Evolutionary conservation across 2,888 invertebrate genomes (phyloP).

Genomic region (Torymus tubicola): DNA sequence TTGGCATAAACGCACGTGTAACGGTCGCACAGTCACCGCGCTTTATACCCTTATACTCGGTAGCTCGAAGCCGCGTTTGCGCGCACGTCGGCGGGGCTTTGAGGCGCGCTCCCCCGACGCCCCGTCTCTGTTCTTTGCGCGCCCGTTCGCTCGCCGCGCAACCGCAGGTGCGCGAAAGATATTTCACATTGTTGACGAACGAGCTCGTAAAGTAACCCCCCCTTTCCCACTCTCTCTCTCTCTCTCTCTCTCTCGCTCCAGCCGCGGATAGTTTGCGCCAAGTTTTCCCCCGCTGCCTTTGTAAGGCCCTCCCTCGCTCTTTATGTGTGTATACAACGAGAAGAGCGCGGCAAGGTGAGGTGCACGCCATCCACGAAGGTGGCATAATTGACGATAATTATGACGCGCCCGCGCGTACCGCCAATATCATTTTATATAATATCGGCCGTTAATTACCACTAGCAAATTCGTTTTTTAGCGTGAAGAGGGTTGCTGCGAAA

Average conservation of each 20-base stretch:
- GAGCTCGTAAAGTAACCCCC: conserved; percentile 28
- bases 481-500: background rate
- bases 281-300: background rate
- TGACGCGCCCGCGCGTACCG: background rate
- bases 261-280: conserved; percentile 23
- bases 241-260: no score
- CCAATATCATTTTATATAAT: background rate
- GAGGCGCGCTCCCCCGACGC: background rate
- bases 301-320: background rate
- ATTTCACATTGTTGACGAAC: conserved; percentile 51
- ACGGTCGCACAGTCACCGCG: no score
- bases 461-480: background rate
- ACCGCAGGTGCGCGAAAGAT: conserved; percentile 25
- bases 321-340: background rate
- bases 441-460: background rate
- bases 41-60: no score
- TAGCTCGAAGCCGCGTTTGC: no score
- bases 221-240: no score
- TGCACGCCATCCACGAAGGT: background rate
- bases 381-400: conserved; percentile 18
- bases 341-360: no score
- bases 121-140: conserved; percentile 12
- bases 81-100: background rate
- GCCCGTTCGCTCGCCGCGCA: background rate
- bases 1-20: no score